These are phyloP conservation scores for Deilephila porcellus DNA, from an alignment of 2,888 invertebrate genomes.

Conservation along the genomic window DNA sequence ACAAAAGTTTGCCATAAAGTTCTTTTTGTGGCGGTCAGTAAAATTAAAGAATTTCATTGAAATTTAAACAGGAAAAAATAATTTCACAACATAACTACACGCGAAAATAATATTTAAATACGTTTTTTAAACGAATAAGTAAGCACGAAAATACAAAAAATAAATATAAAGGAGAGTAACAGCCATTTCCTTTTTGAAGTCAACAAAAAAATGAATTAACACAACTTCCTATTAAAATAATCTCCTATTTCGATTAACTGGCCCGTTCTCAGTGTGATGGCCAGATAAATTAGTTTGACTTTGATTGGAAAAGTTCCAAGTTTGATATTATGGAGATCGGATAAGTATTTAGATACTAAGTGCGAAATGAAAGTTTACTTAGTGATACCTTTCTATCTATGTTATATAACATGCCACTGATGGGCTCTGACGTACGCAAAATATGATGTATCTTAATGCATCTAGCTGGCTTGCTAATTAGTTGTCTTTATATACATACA, in stretches of 20 bases:
- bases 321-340: constrained; percentile 27
- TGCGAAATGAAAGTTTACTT: background rate
- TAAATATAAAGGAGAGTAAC: background rate
- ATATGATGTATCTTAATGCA: too few species aligned
- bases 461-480: too few species aligned
- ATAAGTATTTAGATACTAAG: constrained; percentile 25
- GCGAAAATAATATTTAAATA: background rate
- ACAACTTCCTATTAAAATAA: background rate
- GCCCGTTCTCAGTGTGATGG: constrained; percentile 21
- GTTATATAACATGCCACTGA: background rate
- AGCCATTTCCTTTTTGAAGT: background rate
- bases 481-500: too few species aligned
- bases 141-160: background rate
- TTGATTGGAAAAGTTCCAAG: constrained; percentile 31
- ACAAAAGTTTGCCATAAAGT: too few species aligned
- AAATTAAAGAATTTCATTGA: too few species aligned
- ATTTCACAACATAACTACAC: too few species aligned
- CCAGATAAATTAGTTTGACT: constrained; percentile 31
- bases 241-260: constrained; percentile 4
- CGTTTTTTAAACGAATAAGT: background rate
- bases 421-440: too few species aligned
- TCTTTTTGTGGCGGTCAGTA: too few species aligned
- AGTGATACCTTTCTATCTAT: background rate
- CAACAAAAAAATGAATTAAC: background rate
- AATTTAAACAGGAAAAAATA: too few species aligned